Evolutionary conservation across 2,888 invertebrate genomes (phyloP).

Genomic region (Onthophagus sagittarius): DNA sequence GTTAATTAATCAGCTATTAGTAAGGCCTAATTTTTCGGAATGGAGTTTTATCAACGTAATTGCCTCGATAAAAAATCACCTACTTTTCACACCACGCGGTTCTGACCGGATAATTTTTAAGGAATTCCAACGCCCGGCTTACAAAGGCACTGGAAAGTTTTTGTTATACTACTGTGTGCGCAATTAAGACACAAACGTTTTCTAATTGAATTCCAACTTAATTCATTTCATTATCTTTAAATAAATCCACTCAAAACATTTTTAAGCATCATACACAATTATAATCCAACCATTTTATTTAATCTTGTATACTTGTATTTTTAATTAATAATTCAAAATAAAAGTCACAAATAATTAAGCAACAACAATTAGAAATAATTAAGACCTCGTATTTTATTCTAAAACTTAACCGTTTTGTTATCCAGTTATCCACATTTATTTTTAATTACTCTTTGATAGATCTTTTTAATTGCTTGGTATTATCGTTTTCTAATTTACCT

Average conservation of each 20-base stretch:
- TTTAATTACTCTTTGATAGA: neutral
- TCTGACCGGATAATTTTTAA: neutral
- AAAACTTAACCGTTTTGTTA: too few species aligned
- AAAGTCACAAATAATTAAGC: too few species aligned
- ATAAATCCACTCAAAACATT: neutral
- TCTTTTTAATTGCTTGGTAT: neutral
- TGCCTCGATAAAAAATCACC: slow-evolving; percentile 6
- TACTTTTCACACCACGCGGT: slow-evolving; percentile 2
- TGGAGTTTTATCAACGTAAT: neutral
- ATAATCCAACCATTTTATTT: too few species aligned
- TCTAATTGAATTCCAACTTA: neutral
- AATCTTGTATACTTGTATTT: too few species aligned
- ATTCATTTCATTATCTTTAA: neutral
- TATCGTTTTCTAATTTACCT: neutral
- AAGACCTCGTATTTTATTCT: too few species aligned
- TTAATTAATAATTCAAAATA: too few species aligned
- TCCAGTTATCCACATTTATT: too few species aligned
- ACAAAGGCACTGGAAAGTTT: neutral
- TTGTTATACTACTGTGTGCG: neutral
- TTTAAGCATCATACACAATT: too few species aligned
- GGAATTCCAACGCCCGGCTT: neutral
- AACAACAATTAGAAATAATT: too few species aligned
- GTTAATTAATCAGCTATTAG: neutral
- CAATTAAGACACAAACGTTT: neutral
- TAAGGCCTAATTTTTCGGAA: neutral